phyloP scores from a whole-genome alignment of 2,888 invertebrate genomes.

The Melanostoma scalare region DNA sequence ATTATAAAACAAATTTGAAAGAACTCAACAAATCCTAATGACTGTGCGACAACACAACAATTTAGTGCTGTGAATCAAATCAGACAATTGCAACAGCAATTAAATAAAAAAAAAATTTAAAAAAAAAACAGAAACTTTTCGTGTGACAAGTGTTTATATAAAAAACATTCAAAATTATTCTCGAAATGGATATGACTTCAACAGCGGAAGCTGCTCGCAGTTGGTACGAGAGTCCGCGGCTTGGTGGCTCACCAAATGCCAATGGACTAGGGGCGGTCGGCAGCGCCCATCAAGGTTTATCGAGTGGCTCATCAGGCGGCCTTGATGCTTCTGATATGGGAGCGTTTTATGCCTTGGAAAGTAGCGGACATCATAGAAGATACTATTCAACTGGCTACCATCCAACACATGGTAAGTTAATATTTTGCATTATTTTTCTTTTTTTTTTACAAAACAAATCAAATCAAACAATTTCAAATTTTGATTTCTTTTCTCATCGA shows the following conservation, averaged over 20 bases:
- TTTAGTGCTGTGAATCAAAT: neutral
- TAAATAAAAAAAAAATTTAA: conserved; percentile 13
- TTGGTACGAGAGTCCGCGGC: conserved; percentile 82
- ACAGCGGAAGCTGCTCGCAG: conserved; percentile 82
- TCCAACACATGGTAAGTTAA: conserved; percentile 79
- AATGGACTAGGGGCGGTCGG: conserved; percentile 80
- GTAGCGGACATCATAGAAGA: conserved; percentile 81
- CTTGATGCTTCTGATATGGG: conserved; percentile 82
- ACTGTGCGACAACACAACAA: conserved; percentile 1
- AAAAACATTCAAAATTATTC: conserved; percentile 82
- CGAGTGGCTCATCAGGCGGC: conserved; percentile 80
- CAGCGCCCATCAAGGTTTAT: conserved; percentile 79
- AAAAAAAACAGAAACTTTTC: conserved; percentile 56
- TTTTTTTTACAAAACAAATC: neutral
- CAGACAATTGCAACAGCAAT: conserved; percentile 9
- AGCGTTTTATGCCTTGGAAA: conserved; percentile 82
- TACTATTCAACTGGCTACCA: conserved; percentile 82
- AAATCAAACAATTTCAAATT: no score
- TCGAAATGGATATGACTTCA: conserved; percentile 83
- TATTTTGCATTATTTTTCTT: neutral
- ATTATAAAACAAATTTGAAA: conserved; percentile 13
- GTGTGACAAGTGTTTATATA: conserved; percentile 74
- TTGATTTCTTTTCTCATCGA: conserved; percentile 29
- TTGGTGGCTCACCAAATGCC: conserved; percentile 81
- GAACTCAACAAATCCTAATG: conserved; percentile 23